phyloP scores from a whole-genome alignment of 2,888 invertebrate genomes.

The Melanotus villosus region DNA sequence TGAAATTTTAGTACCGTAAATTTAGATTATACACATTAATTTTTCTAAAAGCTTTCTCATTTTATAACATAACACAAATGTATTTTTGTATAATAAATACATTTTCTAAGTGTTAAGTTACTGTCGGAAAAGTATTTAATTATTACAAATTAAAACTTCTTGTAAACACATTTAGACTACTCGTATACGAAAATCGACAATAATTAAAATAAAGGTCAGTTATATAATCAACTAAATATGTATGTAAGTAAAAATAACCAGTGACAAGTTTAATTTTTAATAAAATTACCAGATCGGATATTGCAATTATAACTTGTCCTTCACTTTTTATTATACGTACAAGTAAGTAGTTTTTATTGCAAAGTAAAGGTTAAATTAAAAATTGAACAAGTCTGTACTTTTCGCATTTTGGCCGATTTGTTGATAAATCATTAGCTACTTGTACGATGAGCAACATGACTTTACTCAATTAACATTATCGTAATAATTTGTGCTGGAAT shows the following conservation, averaged over 20 bases:
- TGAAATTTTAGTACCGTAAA: too few relatives aligned
- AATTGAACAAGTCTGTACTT: slow-evolving; percentile 8
- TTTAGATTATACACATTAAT: too few relatives aligned
- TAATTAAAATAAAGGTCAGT: slow-evolving; percentile 14
- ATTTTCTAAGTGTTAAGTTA: too few relatives aligned
- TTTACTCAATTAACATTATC: not conserved
- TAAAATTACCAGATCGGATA: not conserved
- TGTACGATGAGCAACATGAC: not conserved
- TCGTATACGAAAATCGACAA: not conserved
- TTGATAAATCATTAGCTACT: not conserved
- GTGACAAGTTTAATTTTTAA: slow-evolving; percentile 7
- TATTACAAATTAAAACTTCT: not conserved
- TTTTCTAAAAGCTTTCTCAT: too few relatives aligned
- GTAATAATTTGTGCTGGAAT: not conserved
- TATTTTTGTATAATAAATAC: too few relatives aligned
- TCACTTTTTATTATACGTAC: not conserved
- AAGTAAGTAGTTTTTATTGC: not conserved
- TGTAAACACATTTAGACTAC: not conserved
- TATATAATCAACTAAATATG: not conserved
- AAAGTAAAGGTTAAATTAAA: not conserved
- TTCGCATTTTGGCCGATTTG: not conserved
- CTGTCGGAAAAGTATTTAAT: not conserved
- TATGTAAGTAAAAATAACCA: not conserved
- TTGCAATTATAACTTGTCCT: not conserved
- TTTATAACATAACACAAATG: too few relatives aligned